A percentile compares a stretch with the other conserved stretches of the same genome.
Evolutionary conservation across 2,797 vertebrate species (phyloP).

Genomic region (Hafferia zeledoni): DNA sequence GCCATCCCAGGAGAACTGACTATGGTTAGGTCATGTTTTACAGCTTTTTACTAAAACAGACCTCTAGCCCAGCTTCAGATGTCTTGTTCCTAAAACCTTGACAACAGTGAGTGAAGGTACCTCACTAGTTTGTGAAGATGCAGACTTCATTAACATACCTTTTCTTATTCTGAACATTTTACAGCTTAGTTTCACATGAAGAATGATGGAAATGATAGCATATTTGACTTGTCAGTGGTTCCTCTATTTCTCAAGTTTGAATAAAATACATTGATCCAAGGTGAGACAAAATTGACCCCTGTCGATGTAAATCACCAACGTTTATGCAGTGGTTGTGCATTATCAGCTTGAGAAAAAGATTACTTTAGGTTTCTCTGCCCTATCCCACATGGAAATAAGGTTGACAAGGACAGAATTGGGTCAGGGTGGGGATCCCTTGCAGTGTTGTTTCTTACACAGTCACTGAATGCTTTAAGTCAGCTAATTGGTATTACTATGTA

Average conservation of each 20-base stretch:
- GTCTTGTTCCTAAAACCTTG: conserved; percentile 34
- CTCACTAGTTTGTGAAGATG: neutral
- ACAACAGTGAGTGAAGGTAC: neutral
- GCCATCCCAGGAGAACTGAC: conserved; percentile 53
- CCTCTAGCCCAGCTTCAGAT: conserved; percentile 24
- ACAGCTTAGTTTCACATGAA: neutral
- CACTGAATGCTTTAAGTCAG: neutral
- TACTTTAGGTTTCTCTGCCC: neutral
- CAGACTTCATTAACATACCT: neutral
- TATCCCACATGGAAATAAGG: neutral
- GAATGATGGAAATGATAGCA: neutral
- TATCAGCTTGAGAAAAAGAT: neutral
- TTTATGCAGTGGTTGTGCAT: neutral
- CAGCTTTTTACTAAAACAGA: conserved; percentile 55
- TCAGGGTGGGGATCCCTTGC: neutral
- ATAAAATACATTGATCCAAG: neutral
- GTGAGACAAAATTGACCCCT: neutral
- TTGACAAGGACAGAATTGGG: neutral
- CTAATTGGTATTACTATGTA: neutral
- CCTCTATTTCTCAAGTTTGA: neutral
- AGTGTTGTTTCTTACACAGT: neutral
- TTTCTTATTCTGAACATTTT: neutral
- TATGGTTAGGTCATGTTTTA: conserved; percentile 41
- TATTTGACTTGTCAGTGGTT: neutral
- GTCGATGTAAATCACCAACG: neutral